Percentiles rank a stretch among this genome's conserved stretches.
phyloP scores from a whole-genome alignment of 2,113 vertebrate genomes.

The Alosa alosa region DNA sequence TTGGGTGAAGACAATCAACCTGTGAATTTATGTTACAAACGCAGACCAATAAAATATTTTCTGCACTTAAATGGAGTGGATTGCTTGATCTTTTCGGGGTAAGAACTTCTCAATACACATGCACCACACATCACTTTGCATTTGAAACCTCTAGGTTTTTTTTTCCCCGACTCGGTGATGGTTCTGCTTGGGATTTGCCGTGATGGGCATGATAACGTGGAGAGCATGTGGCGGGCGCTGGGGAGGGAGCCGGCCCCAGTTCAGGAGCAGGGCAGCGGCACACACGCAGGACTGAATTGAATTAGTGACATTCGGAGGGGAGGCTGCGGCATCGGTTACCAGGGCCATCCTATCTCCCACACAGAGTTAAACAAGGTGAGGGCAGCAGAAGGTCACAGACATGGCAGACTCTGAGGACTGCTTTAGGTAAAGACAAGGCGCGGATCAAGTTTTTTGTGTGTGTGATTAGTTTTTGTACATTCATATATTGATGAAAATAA shows the following conservation, averaged over 20 bases:
- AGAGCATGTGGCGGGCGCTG: conserved; percentile 14
- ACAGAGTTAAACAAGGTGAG: conserved; percentile 60
- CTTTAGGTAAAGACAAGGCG: not conserved
- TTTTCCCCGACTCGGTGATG: not conserved
- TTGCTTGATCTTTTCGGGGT: not conserved
- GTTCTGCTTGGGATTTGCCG: conserved; percentile 24
- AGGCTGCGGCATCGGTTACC: conserved; percentile 49
- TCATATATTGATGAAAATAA: not conserved
- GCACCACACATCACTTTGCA: not conserved
- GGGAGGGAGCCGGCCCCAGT: conserved; percentile 36
- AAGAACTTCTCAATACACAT: conserved; percentile 4
- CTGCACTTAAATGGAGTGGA: not conserved
- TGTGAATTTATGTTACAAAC: not conserved
- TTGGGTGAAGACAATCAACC: not conserved
- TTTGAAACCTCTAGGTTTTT: conserved; percentile 20
- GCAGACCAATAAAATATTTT: not conserved
- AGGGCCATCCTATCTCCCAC: conserved; percentile 53
- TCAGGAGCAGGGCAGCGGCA: conserved; percentile 55
- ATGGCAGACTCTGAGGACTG: not conserved
- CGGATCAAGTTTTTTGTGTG: not conserved
- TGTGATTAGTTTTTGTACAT: not conserved
- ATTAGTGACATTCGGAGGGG: conserved; percentile 64
- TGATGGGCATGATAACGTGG: conserved; percentile 31
- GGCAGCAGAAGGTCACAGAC: conserved; percentile 55
- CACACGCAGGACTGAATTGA: conserved; percentile 53